Evolutionary conservation across 2,113 vertebrate species (phyloP), one percentile per base, ranked within the genome.

Genomic region (Paracyprichromis sp.): DNA sequence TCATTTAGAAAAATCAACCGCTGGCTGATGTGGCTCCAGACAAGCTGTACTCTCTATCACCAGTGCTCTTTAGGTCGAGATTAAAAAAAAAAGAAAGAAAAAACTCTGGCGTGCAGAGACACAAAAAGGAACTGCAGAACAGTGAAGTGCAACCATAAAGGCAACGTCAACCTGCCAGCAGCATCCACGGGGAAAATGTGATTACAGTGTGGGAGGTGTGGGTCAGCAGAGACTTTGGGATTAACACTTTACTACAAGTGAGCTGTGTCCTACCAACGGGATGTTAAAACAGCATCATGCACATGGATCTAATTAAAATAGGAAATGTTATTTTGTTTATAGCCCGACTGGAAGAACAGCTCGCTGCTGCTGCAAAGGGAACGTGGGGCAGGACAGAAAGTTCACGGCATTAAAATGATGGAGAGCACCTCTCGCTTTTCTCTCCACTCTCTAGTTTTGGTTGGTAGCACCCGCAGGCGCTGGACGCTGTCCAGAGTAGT

Each of bases 21-120:
- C 90, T 36, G 83, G 84, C 89, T 92, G 89, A 86, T 90, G 91
- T 89, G 93, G 89, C 92, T 90, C 83, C 86, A 83, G 83, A 78
- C 87, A 86, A 87, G 5, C 80, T 16, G 3, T 43, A 16, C 61
- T 81, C 82, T 87, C 36, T 13, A 43, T 83, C 79, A 83, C 54
- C 50, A 10, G 85, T 34, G 83, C 14, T 3, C 14, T 57, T 90
- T 52, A 9, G 56, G 56, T 80, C 2, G 34, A 66, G 54, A 84
- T 26, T 24, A 59, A 47, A 76, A 40, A 81, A 61, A 40, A 16
- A 4, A 9, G 14, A 14, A 14, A 59, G 54, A 3, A 59, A 13
- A 38, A 69, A 57, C 47, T 84, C 84, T 86, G 87, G 80, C 59
- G 10, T n/a, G 8, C 52, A 86, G 57, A 83, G 29, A 53, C 81